A percentile compares a stretch with the other conserved stretches of the same genome.
Evolutionary conservation across 2,888 invertebrate species (phyloP).

Genomic region (Nephrocerus scutellatus): DNA sequence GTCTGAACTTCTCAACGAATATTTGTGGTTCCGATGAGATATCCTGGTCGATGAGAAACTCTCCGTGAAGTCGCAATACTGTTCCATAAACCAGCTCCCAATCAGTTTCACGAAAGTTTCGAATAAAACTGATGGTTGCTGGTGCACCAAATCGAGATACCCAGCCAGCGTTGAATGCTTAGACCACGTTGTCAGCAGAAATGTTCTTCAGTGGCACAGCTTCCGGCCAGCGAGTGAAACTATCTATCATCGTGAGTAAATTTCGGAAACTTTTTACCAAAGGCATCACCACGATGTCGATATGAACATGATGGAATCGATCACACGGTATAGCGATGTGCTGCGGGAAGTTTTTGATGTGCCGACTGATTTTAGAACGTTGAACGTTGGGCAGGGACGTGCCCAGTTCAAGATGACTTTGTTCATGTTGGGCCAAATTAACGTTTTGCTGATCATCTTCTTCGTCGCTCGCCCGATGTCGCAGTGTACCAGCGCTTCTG

Average conservation of each 20-base stretch:
- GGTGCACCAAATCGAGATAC: constrained; percentile 9
- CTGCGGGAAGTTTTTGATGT: constrained; percentile 3
- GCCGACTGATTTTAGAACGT: constrained; percentile 4
- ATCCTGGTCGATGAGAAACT: constrained; percentile 17
- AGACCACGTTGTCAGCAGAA: constrained; percentile 3
- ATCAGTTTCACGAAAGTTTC: background rate
- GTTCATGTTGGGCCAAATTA: constrained; percentile 13
- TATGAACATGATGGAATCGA: constrained; percentile 11
- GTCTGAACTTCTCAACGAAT: constrained; percentile 13
- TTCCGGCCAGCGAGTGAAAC: constrained; percentile 11
- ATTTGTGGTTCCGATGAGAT: constrained; percentile 4
- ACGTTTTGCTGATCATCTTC: constrained; percentile 5
- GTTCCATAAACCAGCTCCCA: constrained; percentile 30
- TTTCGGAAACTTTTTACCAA: constrained; percentile 7
- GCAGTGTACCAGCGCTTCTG: no score
- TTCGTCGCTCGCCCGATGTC: constrained; percentile 1
- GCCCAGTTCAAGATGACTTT: constrained; percentile 7
- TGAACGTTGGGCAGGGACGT: constrained; percentile 6
- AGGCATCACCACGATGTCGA: constrained; percentile 13
- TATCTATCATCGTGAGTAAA: constrained; percentile 10
- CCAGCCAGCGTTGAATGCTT: constrained; percentile 3
- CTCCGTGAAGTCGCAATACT: constrained; percentile 27
- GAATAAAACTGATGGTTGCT: constrained; percentile 4
- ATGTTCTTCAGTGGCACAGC: constrained; percentile 10
- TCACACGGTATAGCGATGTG: constrained; percentile 2